Conservation (phyloP, 1,140 invertebrate genomes). For the Drosophila nikananu region DNA sequence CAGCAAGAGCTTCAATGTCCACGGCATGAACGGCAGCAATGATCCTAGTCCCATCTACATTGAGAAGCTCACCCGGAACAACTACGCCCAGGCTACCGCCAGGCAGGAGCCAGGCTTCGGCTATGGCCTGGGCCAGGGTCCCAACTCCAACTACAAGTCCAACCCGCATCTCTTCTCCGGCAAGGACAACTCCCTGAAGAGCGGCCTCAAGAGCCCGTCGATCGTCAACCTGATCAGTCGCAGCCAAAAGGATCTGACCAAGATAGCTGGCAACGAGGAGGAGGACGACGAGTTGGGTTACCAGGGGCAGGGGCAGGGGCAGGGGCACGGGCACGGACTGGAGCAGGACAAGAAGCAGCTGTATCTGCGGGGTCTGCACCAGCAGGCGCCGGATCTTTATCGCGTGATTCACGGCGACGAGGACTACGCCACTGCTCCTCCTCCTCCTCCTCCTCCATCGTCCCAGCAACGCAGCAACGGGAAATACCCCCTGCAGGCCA, state of each 20-base stretch:
- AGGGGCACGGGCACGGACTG: constrained; percentile 3
- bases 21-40: constrained; percentile 86
- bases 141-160: constrained; percentile 87
- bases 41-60: constrained; percentile 85
- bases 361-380: constrained; percentile 90
- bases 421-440: constrained; percentile 33
- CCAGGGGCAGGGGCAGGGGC: not conserved
- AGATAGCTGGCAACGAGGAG: constrained; percentile 65
- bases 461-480: constrained; percentile 8
- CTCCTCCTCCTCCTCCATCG: not conserved
- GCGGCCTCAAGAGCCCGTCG: constrained; percentile 92
- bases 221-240: constrained; percentile 93
- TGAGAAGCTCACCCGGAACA: constrained; percentile 81
- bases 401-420: constrained; percentile 87
- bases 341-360: constrained; percentile 88
- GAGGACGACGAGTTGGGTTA: constrained; percentile 48
- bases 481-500: constrained; percentile 70
- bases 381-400: constrained; percentile 91
- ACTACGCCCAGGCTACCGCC: constrained; percentile 43
- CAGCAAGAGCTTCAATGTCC: constrained; percentile 94
- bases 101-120: constrained; percentile 7
- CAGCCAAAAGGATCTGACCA: constrained; percentile 91
- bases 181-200: constrained; percentile 86
- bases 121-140: constrained; percentile 38
- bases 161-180: constrained; percentile 91